phyloP scores from a whole-genome alignment of 64 coral and sea anemone species.

The Exaiptasia diaphana region DNA sequence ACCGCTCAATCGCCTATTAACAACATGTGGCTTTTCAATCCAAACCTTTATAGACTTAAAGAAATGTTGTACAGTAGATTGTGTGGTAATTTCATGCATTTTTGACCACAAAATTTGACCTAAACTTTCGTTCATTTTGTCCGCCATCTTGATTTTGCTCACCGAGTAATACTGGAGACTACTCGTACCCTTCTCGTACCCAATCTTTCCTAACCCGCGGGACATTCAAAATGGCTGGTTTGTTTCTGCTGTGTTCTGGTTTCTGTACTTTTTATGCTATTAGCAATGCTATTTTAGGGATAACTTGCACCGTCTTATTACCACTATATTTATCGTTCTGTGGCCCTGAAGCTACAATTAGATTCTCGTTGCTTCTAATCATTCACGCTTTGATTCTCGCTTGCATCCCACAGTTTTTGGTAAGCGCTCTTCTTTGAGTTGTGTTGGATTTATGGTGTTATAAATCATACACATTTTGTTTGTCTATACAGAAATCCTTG shows the following conservation, averaged over 20 bases:
- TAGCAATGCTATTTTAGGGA: slow-evolving; percentile 46
- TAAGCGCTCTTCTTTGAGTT: slow-evolving; percentile 20
- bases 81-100: slow-evolving; percentile 15
- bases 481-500: slow-evolving; percentile 39
- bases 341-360: slow-evolving; percentile 64
- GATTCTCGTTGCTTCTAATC: slow-evolving; percentile 69
- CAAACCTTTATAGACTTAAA: slow-evolving; percentile 69
- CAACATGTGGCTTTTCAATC: slow-evolving; percentile 90
- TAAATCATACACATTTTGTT: neutral
- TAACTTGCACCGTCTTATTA: slow-evolving; percentile 7
- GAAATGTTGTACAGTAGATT: slow-evolving; percentile 37
- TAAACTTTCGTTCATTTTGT: neutral
- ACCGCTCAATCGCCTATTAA: slow-evolving; percentile 81
- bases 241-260: neutral
- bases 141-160: slow-evolving; percentile 61
- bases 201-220: neutral
- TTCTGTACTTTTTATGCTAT: slow-evolving; percentile 14
- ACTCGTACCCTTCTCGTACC: neutral
- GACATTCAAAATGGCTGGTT: slow-evolving; percentile 72
- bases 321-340: slow-evolving; percentile 66
- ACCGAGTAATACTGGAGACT: neutral
- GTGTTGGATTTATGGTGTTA: neutral
- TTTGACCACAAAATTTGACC: slow-evolving; percentile 18
- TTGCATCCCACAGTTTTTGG: slow-evolving; percentile 33
- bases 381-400: slow-evolving; percentile 51